Evolutionary conservation across 2,888 invertebrate genomes (phyloP).

Genomic region (Yponomeuta malinellus): DNA sequence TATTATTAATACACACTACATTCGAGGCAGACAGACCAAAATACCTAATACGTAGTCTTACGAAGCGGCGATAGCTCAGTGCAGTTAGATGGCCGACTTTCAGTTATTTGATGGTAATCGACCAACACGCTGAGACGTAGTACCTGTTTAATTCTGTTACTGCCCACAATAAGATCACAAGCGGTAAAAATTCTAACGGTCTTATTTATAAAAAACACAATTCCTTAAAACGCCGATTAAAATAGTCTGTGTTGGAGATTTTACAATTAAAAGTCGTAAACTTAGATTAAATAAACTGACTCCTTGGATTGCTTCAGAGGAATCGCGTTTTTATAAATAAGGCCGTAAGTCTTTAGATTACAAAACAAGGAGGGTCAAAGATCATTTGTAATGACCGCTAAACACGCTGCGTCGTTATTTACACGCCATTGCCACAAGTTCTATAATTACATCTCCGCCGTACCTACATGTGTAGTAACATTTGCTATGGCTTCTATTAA

Average conservation of each 20-base stretch:
- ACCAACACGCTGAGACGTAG: background rate
- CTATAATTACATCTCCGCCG: background rate
- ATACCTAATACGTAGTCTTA: background rate
- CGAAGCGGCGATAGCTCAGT: background rate
- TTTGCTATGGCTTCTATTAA: background rate
- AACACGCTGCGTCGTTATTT: background rate
- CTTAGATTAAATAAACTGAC: too few relatives aligned
- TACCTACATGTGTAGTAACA: background rate
- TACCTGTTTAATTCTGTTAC: background rate
- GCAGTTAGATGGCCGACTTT: slow-evolving; percentile 1
- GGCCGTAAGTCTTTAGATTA: background rate
- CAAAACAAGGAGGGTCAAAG: background rate
- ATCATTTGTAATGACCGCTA: background rate
- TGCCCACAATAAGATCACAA: background rate
- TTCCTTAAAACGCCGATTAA: too few relatives aligned
- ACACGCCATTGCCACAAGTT: background rate
- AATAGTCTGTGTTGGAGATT: too few relatives aligned
- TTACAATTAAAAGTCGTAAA: too few relatives aligned
- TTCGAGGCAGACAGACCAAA: background rate
- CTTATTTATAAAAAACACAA: too few relatives aligned
- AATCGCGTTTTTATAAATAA: too few relatives aligned
- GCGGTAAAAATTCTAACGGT: background rate
- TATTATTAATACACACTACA: too few relatives aligned
- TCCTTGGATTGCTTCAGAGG: too few relatives aligned
- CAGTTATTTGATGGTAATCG: background rate